These are phyloP conservation scores for Autographa gamma DNA, from an alignment of 2,888 invertebrate genomes.

Conservation along the genomic window DNA sequence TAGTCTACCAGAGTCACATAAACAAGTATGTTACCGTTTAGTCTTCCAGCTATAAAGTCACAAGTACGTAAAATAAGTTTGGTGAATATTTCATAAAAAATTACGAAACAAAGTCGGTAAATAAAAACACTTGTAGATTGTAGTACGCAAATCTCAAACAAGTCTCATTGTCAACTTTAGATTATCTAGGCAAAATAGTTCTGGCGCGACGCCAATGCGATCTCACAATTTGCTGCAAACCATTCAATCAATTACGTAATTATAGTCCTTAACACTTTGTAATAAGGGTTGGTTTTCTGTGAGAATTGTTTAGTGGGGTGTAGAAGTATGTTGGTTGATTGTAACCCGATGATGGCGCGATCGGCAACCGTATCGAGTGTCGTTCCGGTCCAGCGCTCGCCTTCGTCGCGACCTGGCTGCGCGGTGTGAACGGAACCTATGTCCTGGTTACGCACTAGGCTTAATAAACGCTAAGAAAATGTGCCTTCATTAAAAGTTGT, in stretches of 20 bases:
- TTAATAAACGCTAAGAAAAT: conserved; percentile 12
- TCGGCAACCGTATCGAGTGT: conserved; percentile 77
- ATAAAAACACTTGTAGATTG: not conserved
- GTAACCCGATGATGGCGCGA: conserved; percentile 77
- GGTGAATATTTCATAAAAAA: no score
- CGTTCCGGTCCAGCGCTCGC: conserved; percentile 77
- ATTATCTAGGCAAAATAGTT: conserved; percentile 72
- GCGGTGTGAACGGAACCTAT: conserved; percentile 74
- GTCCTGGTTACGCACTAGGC: conserved; percentile 69
- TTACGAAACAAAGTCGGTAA: no score
- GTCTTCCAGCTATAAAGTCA: no score
- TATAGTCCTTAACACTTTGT: conserved; percentile 27
- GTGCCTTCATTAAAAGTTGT: no score
- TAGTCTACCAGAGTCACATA: no score
- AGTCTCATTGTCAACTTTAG: conserved; percentile 64
- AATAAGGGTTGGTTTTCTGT: conserved; percentile 50
- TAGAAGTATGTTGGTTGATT: conserved; percentile 54
- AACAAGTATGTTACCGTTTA: no score
- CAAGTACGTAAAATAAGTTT: no score
- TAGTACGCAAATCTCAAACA: conserved; percentile 41
- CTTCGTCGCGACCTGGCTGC: conserved; percentile 67
- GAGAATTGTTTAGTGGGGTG: conserved; percentile 19
- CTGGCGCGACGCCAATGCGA: conserved; percentile 69
- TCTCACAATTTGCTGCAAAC: conserved; percentile 53
- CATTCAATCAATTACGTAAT: conserved; percentile 11